These are phyloP conservation scores for Unio delphinus DNA, from an alignment of 2,888 invertebrate genomes.

Conservation along the genomic window DNA sequence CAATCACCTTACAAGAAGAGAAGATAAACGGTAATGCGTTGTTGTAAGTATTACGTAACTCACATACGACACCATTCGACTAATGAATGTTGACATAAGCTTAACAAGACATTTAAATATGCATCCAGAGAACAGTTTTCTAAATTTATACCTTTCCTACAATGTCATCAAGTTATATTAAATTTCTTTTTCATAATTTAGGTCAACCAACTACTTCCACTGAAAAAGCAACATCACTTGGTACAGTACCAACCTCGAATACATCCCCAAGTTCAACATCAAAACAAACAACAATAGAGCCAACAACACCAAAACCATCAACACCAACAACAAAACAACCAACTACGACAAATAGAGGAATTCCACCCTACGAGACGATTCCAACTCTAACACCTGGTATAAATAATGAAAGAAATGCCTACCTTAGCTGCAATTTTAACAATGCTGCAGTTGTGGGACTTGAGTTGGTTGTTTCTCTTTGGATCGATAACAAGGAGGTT, in stretches of 20 bases:
- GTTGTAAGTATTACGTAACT: too few species aligned
- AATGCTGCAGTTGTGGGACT: conserved; percentile 24
- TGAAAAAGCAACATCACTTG: conserved; percentile 16
- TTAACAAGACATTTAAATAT: too few species aligned
- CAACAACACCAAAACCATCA: conserved; percentile 24
- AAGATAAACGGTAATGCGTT: too few species aligned
- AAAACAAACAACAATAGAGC: conserved; percentile 21
- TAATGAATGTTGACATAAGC: too few species aligned
- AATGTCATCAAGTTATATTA: neutral
- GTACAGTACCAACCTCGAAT: conserved; percentile 13
- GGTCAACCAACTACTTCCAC: conserved; percentile 9
- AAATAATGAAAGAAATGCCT: conserved; percentile 30
- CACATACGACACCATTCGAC: too few species aligned
- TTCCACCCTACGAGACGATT: conserved; percentile 29
- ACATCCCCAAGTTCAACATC: conserved; percentile 25
- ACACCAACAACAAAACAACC: conserved; percentile 20
- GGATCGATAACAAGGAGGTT: conserved; percentile 25
- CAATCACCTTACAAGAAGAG: too few species aligned
- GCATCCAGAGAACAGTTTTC: too few species aligned
- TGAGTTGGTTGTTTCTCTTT: conserved; percentile 28
- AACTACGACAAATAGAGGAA: conserved; percentile 24
- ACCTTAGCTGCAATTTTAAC: conserved; percentile 34
- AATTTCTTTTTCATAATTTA: neutral
- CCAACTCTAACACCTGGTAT: conserved; percentile 27
- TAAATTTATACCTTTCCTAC: too few species aligned